Evolutionary conservation across 2,113 vertebrate species (phyloP).

Genomic region (Glareola pratincola): DNA sequence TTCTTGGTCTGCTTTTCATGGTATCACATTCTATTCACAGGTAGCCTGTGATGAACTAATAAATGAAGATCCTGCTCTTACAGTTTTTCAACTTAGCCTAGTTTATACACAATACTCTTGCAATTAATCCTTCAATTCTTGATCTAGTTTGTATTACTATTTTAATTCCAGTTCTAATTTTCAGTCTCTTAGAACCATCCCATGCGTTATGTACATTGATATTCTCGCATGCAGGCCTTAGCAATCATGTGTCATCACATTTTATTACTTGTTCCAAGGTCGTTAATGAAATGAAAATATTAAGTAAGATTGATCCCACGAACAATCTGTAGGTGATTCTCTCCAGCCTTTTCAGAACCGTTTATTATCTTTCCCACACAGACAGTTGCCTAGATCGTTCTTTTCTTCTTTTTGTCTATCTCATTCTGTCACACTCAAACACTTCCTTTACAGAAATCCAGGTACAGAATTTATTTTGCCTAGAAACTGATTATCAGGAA

Average conservation of each 20-base stretch:
- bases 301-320: neutral
- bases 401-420: neutral
- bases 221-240: neutral
- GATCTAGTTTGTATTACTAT: neutral
- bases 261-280: conserved; percentile 25
- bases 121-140: neutral
- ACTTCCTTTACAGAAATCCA: neutral
- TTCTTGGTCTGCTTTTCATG: neutral
- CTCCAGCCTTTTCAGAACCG: neutral
- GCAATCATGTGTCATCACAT: neutral
- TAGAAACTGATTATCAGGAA: neutral
- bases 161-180: neutral
- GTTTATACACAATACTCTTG: neutral
- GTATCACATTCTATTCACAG: neutral
- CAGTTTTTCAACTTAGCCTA: neutral
- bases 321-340: neutral
- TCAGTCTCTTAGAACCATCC: neutral
- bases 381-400: neutral
- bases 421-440: neutral
- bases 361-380: neutral
- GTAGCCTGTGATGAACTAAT: neutral
- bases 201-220: neutral
- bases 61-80: neutral
- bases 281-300: conserved; percentile 42
- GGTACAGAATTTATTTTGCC: neutral